Percentiles rank a stretch among this genome's conserved stretches.
These are phyloP conservation scores for Baccha elongata DNA, from an alignment of 2,888 invertebrate species.

Conservation along the genomic window DNA sequence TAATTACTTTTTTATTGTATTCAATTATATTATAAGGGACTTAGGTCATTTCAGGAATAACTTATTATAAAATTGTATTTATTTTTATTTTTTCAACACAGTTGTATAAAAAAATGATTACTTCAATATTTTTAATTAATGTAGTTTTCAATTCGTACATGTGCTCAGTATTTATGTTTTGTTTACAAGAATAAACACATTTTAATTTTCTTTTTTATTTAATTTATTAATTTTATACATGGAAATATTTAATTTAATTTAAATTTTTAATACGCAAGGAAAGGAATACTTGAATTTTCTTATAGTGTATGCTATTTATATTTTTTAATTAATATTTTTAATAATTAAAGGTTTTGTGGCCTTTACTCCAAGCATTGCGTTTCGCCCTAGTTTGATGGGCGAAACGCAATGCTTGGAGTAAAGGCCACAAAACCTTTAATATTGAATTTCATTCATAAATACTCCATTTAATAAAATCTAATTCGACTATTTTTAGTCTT, in stretches of 20 bases:
- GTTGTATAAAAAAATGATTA: conserved; percentile 39
- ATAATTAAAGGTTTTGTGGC: too few species aligned
- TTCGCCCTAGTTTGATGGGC: too few species aligned
- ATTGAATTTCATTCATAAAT: too few species aligned
- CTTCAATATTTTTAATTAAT: background rate
- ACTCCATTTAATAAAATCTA: too few species aligned
- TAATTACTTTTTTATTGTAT: conserved; percentile 8
- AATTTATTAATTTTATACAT: background rate
- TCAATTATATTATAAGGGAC: conserved; percentile 18
- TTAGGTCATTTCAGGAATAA: conserved; percentile 25
- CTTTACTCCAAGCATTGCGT: too few species aligned
- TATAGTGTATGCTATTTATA: background rate
- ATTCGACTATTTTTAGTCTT: too few species aligned
- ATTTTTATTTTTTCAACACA: conserved; percentile 19
- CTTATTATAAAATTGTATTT: conserved; percentile 25
- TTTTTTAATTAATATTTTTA: background rate
- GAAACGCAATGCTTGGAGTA: too few species aligned
- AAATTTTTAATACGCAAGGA: too few species aligned
- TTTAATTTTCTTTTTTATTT: conserved; percentile 4
- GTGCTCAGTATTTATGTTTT: conserved; percentile 52
- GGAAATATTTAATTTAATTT: conserved; percentile 5
- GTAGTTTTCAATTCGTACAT: conserved; percentile 54
- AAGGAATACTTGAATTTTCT: conserved; percentile 1
- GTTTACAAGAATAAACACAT: conserved; percentile 34
- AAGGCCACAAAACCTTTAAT: too few species aligned